A percentile compares a stretch with the other conserved stretches of the same genome.
These are phyloP conservation scores for Theodoxus fluviatilis DNA, from an alignment of 2,888 invertebrate species.

Conservation along the genomic window DNA sequence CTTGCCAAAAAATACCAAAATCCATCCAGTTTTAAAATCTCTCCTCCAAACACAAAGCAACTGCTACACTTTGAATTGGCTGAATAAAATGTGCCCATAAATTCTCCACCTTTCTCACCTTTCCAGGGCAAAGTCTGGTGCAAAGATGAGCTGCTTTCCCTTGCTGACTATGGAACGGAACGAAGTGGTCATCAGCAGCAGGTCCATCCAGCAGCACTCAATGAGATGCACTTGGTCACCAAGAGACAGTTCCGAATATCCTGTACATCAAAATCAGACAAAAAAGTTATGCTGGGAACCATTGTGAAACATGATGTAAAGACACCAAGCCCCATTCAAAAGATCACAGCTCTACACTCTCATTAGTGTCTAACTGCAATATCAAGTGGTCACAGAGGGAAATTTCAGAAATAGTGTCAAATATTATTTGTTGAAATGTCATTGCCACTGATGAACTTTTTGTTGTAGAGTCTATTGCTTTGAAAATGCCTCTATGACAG, in stretches of 20 bases:
- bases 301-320: too few species aligned
- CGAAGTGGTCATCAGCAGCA: conserved; percentile 56
- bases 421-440: too few species aligned
- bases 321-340: too few species aligned
- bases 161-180: conserved; percentile 57
- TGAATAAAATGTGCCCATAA: neutral
- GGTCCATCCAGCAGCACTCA: conserved; percentile 62
- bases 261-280: conserved; percentile 36
- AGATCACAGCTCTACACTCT: too few species aligned
- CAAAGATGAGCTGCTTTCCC: conserved; percentile 51
- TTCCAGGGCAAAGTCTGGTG: conserved; percentile 56
- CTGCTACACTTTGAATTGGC: neutral
- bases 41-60: neutral
- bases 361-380: too few species aligned
- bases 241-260: conserved; percentile 56
- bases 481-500: too few species aligned
- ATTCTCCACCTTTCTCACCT: conserved; percentile 37
- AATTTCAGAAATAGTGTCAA: too few species aligned
- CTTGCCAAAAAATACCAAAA: neutral
- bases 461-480: too few species aligned
- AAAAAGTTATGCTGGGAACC: too few species aligned
- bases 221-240: conserved; percentile 61
- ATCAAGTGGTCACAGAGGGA: too few species aligned
- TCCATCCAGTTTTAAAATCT: neutral
- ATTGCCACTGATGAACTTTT: too few species aligned